These are phyloP conservation scores for Siphlonurus alternatus DNA, from an alignment of 2,888 invertebrate genomes.

Conservation along the genomic window DNA sequence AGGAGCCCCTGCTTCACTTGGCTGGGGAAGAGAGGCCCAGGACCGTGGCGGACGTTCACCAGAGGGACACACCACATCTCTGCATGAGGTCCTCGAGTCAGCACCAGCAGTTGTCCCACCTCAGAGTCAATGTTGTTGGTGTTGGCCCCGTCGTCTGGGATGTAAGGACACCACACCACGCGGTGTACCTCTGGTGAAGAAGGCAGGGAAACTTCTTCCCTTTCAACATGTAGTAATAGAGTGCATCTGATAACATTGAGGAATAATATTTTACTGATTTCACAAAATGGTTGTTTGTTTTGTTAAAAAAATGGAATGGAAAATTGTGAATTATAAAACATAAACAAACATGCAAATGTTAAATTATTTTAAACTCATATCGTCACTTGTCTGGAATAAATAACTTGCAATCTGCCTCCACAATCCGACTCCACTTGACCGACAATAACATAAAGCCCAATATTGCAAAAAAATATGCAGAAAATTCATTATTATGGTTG, in stretches of 20 bases:
- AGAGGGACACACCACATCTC: constrained; percentile 36
- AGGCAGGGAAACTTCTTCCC: constrained; percentile 25
- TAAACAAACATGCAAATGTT: too few species aligned
- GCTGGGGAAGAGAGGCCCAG: constrained; percentile 26
- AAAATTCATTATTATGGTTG: too few species aligned
- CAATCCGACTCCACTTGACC: too few species aligned
- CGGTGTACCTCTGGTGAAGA: constrained; percentile 38
- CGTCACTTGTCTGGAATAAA: too few species aligned
- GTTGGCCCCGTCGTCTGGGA: constrained; percentile 40
- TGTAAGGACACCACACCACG: constrained; percentile 88
- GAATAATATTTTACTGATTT: neutral
- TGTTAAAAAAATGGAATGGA: too few species aligned
- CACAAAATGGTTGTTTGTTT: too few species aligned
- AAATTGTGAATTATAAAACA: too few species aligned
- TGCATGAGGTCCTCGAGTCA: constrained; percentile 49
- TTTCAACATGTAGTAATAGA: constrained; percentile 40
- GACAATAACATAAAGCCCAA: too few species aligned
- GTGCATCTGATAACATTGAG: constrained; percentile 28
- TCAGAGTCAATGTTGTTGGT: constrained; percentile 30
- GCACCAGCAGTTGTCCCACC: constrained; percentile 55
- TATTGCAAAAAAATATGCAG: too few species aligned
- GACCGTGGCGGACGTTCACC: constrained; percentile 27
- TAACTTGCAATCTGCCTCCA: too few species aligned
- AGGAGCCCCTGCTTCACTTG: constrained; percentile 31
- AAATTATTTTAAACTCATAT: too few species aligned